A percentile compares a stretch with the other conserved stretches of the same genome.
Evolutionary conservation across 1,140 invertebrate species (phyloP).

Genomic region (Drosophila tsacasi): DNA sequence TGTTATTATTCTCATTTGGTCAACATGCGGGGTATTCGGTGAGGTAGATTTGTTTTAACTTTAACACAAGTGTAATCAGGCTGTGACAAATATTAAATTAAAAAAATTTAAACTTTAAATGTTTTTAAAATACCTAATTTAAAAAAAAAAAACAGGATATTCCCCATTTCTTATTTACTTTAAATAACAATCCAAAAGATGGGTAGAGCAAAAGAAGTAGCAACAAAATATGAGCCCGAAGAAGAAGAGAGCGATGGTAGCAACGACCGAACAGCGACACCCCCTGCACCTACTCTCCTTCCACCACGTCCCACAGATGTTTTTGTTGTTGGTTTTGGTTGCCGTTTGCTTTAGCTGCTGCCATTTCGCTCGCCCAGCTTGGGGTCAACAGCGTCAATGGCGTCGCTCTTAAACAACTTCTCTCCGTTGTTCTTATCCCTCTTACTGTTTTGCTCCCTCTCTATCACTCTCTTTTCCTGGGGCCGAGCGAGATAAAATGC

Average conservation of each 20-base stretch:
- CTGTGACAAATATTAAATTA: not conserved
- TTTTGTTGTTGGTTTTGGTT: constrained; percentile 24
- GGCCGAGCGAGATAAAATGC: constrained; percentile 33
- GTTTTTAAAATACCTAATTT: not conserved
- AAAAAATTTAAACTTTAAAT: not conserved
- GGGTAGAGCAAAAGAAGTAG: constrained; percentile 8
- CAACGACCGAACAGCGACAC: constrained; percentile 25
- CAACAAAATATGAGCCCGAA: constrained; percentile 12
- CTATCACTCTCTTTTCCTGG: constrained; percentile 6
- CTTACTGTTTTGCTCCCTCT: not conserved
- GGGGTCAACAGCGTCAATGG: constrained; percentile 59
- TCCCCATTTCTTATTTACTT: not conserved
- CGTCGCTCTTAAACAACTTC: constrained; percentile 38
- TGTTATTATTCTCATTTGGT: constrained; percentile 29
- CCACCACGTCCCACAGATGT: constrained; percentile 7
- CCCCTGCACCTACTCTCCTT: constrained; percentile 9
- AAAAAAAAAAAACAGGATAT: not conserved
- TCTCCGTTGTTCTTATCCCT: constrained; percentile 18
- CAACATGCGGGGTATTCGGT: not conserved
- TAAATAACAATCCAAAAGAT: not conserved
- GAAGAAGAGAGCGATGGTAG: constrained; percentile 23
- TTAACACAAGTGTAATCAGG: not conserved
- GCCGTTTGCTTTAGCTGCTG: constrained; percentile 2
- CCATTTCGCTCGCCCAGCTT: constrained; percentile 9
- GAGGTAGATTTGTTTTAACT: not conserved